Evolutionary conservation across 2,888 invertebrate genomes (phyloP).

Genomic region (Polia nebulosa): DNA sequence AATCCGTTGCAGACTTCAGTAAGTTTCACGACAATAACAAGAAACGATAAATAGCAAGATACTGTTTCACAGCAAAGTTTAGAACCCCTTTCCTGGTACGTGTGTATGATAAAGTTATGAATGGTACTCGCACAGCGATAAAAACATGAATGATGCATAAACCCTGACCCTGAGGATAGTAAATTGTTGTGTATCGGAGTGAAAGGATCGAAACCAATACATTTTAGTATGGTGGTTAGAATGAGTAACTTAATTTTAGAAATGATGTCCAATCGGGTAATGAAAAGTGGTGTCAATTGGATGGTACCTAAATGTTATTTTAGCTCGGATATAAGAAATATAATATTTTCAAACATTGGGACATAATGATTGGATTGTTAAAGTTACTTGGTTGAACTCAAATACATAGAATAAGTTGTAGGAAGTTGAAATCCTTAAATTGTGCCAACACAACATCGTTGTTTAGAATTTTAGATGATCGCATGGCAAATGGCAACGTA

Average conservation of each 20-base stretch:
- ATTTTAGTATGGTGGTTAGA: slow-evolving; percentile 3
- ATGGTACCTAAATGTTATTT: too few species aligned
- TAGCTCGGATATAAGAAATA: too few species aligned
- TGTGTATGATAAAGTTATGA: slow-evolving; percentile 59
- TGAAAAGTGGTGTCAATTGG: not conserved
- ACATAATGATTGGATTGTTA: too few species aligned
- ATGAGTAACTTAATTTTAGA: not conserved
- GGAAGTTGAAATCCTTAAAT: not conserved
- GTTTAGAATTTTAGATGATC: not conserved
- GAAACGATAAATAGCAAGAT: slow-evolving; percentile 58
- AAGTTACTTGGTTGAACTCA: too few species aligned
- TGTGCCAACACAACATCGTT: not conserved
- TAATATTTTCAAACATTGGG: too few species aligned
- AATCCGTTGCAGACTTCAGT: slow-evolving; percentile 42
- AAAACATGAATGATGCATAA: slow-evolving; percentile 57
- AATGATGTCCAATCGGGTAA: not conserved
- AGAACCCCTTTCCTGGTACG: slow-evolving; percentile 46
- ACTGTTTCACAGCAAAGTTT: slow-evolving; percentile 52
- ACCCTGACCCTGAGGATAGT: slow-evolving; percentile 49
- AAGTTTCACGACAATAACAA: slow-evolving; percentile 54
- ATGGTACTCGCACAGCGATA: slow-evolving; percentile 55
- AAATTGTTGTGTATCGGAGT: slow-evolving; percentile 40
- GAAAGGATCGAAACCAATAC: slow-evolving; percentile 6
- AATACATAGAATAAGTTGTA: too few species aligned
- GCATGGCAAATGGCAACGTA: slow-evolving; percentile 3